Percentiles rank a stretch among this genome's conserved stretches.
Conservation (phyloP, 2,888 invertebrate genomes). For the Drosophila affinis region DNA sequence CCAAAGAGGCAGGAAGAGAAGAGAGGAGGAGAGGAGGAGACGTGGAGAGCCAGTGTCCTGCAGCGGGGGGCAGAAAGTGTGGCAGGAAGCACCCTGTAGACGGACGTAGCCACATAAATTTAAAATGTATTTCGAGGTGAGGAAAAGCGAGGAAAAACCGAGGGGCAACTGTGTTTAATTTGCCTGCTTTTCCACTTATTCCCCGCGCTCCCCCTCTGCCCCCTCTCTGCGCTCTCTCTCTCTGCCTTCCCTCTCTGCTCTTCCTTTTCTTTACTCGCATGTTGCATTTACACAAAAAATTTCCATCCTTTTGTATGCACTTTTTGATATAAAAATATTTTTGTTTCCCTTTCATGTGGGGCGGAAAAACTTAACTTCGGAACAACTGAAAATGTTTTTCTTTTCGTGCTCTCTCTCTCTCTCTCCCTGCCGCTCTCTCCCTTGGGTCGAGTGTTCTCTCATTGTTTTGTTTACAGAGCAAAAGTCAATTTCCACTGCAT, state of each 20-base stretch:
- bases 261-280: conserved; percentile 29
- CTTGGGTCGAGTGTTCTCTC: conserved; percentile 1
- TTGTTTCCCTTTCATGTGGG: conserved; percentile 43
- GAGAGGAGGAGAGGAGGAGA: not conserved
- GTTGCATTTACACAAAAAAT: conserved; percentile 46
- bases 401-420: conserved; percentile 10
- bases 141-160: not conserved
- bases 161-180: conserved; percentile 44
- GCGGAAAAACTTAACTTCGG: conserved; percentile 22
- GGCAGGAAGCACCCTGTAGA: conserved; percentile 15
- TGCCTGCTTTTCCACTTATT: conserved; percentile 32
- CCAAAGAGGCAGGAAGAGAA: not conserved
- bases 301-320: conserved; percentile 20
- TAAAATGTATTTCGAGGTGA: conserved; percentile 22
- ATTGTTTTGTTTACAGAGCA: conserved; percentile 21
- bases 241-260: not conserved
- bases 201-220: not conserved
- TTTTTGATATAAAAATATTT: conserved; percentile 44
- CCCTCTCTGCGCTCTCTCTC: not conserved
- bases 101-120: conserved; percentile 34
- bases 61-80: not conserved
- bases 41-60: not conserved
- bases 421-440: not conserved
- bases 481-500: conserved; percentile 55
- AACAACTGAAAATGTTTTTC: conserved; percentile 29